Evolutionary conservation across 2,797 vertebrate genomes (phyloP).

Genomic region (Dermochelys coriacea): DNA sequence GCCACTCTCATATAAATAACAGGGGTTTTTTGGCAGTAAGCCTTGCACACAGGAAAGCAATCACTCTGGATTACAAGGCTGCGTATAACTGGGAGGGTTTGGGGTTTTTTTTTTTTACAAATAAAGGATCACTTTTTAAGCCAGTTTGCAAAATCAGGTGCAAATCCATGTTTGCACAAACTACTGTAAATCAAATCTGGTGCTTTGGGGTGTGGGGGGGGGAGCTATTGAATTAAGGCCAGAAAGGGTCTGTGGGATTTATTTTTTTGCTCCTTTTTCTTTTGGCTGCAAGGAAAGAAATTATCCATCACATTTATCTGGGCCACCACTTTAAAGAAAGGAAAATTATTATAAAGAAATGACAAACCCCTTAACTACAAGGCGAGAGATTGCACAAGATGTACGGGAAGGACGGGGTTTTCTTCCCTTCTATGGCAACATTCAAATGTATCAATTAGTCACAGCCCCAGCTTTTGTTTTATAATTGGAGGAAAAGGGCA

Average conservation of each 20-base stretch:
- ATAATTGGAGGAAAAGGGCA: background rate
- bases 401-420: background rate
- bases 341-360: background rate
- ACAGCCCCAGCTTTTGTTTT: background rate
- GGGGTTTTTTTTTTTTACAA: background rate
- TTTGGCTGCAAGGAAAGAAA: slow-evolving; percentile 6
- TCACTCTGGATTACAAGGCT: background rate
- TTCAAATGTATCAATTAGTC: background rate
- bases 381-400: background rate
- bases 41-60: background rate
- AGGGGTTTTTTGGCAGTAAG: background rate
- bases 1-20: background rate
- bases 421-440: background rate
- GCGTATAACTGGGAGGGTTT: background rate
- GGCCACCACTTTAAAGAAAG: slow-evolving; percentile 6
- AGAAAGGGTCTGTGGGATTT: background rate
- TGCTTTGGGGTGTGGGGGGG: background rate
- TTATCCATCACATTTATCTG: slow-evolving; percentile 22
- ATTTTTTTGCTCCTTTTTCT: background rate
- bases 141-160: slow-evolving; percentile 2
- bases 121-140: background rate
- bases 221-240: background rate
- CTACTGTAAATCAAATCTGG: background rate
- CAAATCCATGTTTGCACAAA: background rate
- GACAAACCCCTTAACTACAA: background rate